Base-by-base conservation (phyloP, 2,888 invertebrate species). In the Teleogryllus oceanicus region DNA sequence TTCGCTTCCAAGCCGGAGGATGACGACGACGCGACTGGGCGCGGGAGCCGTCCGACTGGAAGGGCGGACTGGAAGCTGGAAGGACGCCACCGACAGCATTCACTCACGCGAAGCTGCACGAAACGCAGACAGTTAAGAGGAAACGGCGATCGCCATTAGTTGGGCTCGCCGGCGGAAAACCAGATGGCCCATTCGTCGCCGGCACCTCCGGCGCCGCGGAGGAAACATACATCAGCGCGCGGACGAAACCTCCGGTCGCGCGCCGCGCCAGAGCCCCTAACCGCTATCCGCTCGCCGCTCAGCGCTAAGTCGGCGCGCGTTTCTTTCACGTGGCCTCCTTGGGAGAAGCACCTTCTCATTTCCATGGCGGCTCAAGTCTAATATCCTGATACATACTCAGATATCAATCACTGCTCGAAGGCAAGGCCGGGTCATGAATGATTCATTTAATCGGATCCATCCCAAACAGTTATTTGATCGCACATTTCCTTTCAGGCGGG, bases 331-430 rank as follows among this genome's bases (percentile, higher is more conserved):
- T n/a, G 16, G 62, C 62, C n/a, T n/a, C 62, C 37, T 37, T 37
- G 37, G 37, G 37, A 37, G 62, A 62, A 13, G 13, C 13, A 62
- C 62, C 62, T n/a, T 62, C 62, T 62, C 62, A 62, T 62, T 62
- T 62, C 62, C 62, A 62, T 62, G 16, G 16, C 62, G n/a, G n/a
- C 62, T n/a, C 62, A n/a, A 62, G 37, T 37, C 62, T 62, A 62
- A 62, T 62, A 62, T 62, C 62, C 62, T 62, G 62, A 62, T 62
- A 62, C 62, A 62, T 62, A 62, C 62, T 62, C 62, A n/a, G 62
- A 62, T 62, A 62, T 62, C 62, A 62, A 62, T 62, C 62, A 62
- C 62, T 62, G 62, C 62, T 62, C 62, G 62, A 62, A 62, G 62
- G 62, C 62, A 62, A 62, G 16, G 13, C 62, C 62, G 62, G 62